A percentile compares a stretch with the other conserved stretches of the same genome.
phyloP scores from a whole-genome alignment of 1,140 invertebrate species.

The Orius insidiosus region DNA sequence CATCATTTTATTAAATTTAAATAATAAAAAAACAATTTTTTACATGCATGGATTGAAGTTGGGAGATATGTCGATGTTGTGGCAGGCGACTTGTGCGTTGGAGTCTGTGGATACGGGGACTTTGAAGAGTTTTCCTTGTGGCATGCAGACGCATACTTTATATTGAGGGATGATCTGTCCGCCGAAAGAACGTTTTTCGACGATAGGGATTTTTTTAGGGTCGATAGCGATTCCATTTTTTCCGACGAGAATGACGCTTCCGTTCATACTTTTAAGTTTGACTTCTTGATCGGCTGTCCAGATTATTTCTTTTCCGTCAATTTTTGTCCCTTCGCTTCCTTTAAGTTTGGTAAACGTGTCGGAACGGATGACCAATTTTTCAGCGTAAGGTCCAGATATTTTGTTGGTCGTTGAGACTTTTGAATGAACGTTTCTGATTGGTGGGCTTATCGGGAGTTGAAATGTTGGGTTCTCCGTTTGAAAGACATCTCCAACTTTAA shows the following conservation, averaged over 20 bases:
- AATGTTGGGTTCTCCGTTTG: slow-evolving; percentile 55
- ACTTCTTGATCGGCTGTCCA: slow-evolving; percentile 65
- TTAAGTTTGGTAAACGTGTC: slow-evolving; percentile 22
- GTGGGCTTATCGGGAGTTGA: slow-evolving; percentile 40
- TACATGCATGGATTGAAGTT: no score
- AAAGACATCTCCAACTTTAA: slow-evolving; percentile 52
- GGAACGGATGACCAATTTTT: slow-evolving; percentile 45
- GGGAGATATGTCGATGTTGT: slow-evolving; percentile 21
- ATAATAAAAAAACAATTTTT: no score
- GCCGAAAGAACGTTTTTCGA: slow-evolving; percentile 40
- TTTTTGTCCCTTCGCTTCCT: slow-evolving; percentile 27
- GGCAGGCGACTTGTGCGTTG: slow-evolving; percentile 23
- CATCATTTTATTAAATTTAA: no score
- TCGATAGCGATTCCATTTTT: slow-evolving; percentile 48
- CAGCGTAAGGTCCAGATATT: slow-evolving; percentile 51
- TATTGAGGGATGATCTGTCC: slow-evolving; percentile 34
- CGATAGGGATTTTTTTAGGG: slow-evolving; percentile 50
- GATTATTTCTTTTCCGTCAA: slow-evolving; percentile 39
- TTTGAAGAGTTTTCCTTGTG: slow-evolving; percentile 60
- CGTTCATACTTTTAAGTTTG: slow-evolving; percentile 57
- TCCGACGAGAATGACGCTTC: slow-evolving; percentile 49
- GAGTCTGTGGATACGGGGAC: slow-evolving; percentile 42
- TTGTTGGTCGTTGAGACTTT: slow-evolving; percentile 48
- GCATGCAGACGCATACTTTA: slow-evolving; percentile 78
- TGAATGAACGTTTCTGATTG: slow-evolving; percentile 43